These are phyloP conservation scores for Parapristionchus giblindavisi DNA, from an alignment of 2,888 invertebrate genomes.

Conservation along the genomic window DNA sequence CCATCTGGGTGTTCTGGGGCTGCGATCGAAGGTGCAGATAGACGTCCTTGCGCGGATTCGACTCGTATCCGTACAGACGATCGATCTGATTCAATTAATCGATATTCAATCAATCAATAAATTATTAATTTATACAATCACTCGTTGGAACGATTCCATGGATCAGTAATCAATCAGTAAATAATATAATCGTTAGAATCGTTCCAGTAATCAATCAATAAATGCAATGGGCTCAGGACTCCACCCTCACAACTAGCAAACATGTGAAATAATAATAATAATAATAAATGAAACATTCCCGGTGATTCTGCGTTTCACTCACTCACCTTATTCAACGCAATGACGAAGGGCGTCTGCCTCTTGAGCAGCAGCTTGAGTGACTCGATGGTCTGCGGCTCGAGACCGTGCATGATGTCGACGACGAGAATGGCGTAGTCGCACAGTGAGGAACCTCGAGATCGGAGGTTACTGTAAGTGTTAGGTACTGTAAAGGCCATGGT, in stretches of 20 bases:
- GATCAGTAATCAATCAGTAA: too few species aligned
- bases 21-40: slow-evolving; percentile 89
- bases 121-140: too few species aligned
- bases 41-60: slow-evolving; percentile 84
- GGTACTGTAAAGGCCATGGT: too few species aligned
- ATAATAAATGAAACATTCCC: too few species aligned
- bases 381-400: slow-evolving; percentile 98
- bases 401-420: slow-evolving; percentile 98
- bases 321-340: slow-evolving; percentile 90
- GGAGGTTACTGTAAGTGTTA: slow-evolving; percentile 85
- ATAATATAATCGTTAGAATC: too few species aligned
- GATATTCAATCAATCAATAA: too few species aligned
- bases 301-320: too few species aligned
- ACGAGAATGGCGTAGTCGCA: slow-evolving; percentile 99
- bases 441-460: slow-evolving; percentile 94
- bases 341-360: slow-evolving; percentile 94
- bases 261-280: too few species aligned
- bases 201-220: too few species aligned
- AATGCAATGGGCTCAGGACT: too few species aligned
- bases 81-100: slow-evolving; percentile 73
- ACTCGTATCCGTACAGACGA: slow-evolving; percentile 91
- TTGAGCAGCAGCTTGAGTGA: slow-evolving; percentile 88
- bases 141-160: too few species aligned
- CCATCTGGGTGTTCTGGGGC: slow-evolving; percentile 85
- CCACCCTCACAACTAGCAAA: too few species aligned